Percentiles rank a stretch among this genome's conserved stretches.
Evolutionary conservation across 2,797 vertebrate genomes (phyloP).

Genomic region (Propithecus deckenii): DNA sequence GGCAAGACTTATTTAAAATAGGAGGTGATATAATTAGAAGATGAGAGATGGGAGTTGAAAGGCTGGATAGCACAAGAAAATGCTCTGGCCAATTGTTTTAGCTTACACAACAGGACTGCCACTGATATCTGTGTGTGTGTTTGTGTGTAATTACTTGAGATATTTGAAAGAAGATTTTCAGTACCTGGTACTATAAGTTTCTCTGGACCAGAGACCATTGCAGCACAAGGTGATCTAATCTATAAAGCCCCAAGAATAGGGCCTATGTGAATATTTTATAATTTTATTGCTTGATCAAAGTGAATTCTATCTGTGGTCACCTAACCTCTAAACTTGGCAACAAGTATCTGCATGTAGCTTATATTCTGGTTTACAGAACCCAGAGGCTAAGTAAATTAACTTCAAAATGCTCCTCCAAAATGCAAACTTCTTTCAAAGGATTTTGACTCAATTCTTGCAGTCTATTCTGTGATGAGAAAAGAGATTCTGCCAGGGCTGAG

Average conservation of each 20-base stretch:
- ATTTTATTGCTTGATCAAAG: slow-evolving; percentile 25
- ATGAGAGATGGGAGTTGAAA: not conserved
- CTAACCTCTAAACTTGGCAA: slow-evolving; percentile 15
- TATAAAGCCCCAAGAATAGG: not conserved
- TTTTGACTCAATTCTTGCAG: not conserved
- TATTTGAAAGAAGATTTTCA: slow-evolving; percentile 16
- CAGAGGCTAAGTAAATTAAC: slow-evolving; percentile 20
- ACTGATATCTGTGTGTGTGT: not conserved
- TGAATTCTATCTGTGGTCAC: slow-evolving; percentile 22
- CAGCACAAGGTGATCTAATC: not conserved
- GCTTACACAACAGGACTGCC: not conserved
- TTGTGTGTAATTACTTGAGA: not conserved
- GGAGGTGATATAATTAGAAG: slow-evolving; percentile 24
- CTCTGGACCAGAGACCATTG: not conserved
- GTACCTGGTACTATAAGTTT: not conserved
- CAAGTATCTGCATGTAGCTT: not conserved
- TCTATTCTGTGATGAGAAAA: not conserved
- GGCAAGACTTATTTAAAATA: slow-evolving; percentile 21
- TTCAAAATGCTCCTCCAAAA: not conserved
- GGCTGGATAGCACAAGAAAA: slow-evolving; percentile 1
- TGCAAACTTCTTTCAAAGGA: not conserved
- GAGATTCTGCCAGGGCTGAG: not conserved
- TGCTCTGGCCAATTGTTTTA: not conserved
- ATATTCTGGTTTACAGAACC: not conserved
- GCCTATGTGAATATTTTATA: slow-evolving; percentile 45